These are phyloP conservation scores for Otolemur crassicaudatus DNA, from an alignment of 2,797 vertebrate genomes.

Conservation along the genomic window DNA sequence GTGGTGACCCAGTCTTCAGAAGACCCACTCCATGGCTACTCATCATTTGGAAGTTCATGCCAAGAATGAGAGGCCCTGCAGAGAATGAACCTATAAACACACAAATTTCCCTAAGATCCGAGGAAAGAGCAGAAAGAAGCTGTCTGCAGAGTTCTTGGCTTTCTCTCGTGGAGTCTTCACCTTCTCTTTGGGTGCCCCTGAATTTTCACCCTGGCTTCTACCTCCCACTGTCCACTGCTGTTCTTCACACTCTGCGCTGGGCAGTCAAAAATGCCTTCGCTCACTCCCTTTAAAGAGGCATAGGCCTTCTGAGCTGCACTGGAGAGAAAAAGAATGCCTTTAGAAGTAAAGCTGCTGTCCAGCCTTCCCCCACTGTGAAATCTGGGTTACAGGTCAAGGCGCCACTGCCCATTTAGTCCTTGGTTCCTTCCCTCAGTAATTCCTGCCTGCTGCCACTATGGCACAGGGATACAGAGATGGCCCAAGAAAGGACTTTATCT, in stretches of 20 bases:
- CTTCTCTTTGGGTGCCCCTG: not conserved
- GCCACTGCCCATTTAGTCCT: not conserved
- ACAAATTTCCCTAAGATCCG: not conserved
- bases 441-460: not conserved
- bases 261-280: not conserved
- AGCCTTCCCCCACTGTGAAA: not conserved
- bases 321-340: not conserved
- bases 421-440: not conserved
- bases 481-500: not conserved
- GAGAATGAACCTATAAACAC: not conserved
- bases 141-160: not conserved
- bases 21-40: not conserved
- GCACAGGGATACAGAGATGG: not conserved
- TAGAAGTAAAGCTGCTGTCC: not conserved
- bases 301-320: not conserved
- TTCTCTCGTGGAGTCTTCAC: not conserved
- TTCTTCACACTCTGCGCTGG: not conserved
- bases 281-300: not conserved
- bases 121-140: not conserved
- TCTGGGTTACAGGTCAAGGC: not conserved
- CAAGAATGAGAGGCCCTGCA: not conserved
- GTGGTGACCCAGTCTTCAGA: not conserved
- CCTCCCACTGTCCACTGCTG: not conserved
- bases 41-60: not conserved
- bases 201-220: not conserved